Base-by-base conservation (phyloP, 30 jellyfish, hydroid and myxozoan species). In the Aurelia aurita region DNA sequence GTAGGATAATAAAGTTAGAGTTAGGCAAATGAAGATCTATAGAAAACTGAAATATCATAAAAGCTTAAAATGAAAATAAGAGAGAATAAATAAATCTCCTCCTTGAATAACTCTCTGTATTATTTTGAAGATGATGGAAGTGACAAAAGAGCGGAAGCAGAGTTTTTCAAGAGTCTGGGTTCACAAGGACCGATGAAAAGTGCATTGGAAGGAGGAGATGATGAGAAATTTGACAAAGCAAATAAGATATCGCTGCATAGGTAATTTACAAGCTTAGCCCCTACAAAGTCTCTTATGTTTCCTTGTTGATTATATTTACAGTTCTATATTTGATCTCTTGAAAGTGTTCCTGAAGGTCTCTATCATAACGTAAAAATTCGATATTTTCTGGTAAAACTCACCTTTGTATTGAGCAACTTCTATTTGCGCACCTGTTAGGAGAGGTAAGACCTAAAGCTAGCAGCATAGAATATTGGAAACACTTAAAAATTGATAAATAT, bases 131-230 rank as follows among this genome's bases (percentile, higher is more conserved):
- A 55, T 55, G 67, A 13, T n/a, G 67, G 67, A 19, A 55, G 0
- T n/a, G 67, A 55, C 67, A 55, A 5, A 15, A 12, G 72, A 63
- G 80, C 43, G 2, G 97, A 90, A 32, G 89, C 80, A 14, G 87
- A 69, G 22, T 90, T 90, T 72, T 90, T 83, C 85, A 61, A 84
- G 26, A 87, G 85, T 25, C 86, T 90, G 27, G 97, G 97, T 9
- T 79, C 86, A 26, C 21, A 46, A 26, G 97, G 97, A 15, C 86
- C 84, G 13, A 79, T 89, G 6, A 72, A 76, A 67, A 68, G 89
- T 77, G 83, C 85, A 35, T 54, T 18, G 28, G 85, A 80, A 89
- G 84, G 94, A 16, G 77, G 87, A 67, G 87, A 82, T 19, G 89
- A 89, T 69, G 90, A 70, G 31, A 18, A 46, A 5, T 79, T 64